Evolutionary conservation across 2,888 invertebrate genomes (phyloP), one percentile per base, ranked within the genome.

Genomic region (Toxonevra muliebris): DNA sequence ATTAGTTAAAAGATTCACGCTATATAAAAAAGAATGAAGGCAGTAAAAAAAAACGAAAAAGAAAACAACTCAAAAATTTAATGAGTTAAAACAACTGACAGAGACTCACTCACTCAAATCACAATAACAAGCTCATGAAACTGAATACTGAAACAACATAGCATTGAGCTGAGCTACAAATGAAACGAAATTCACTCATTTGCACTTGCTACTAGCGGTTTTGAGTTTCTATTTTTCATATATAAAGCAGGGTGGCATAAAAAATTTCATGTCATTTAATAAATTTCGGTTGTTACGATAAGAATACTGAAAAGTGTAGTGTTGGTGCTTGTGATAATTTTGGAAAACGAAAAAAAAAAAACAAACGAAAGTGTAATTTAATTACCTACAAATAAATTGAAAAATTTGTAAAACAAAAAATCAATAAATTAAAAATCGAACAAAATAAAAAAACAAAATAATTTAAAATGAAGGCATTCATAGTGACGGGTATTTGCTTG

Each of bases 401-500:
- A 9, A 60, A 54, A 43, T 45, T 64, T 65, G 40, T 64, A 55
- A 50, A 61, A 58, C 19, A 55, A 12, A 55, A 57, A 45, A 53
- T 15, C 42, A 52, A 60, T 41, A 11, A 48, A 48, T 61, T 55
- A 60, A 68, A 64, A 60, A 65, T 48, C 52, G 57, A 65, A 66
- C 40, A 61, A 58, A 66, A 43, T 55, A 43, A 19, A 40, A 53
- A 15, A 57, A n/a, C n/a, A 48, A 20, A 50, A 52, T 13, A 50
- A 19, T 61, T 55, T 20, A 74, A 73, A 69, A 85, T 84, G 84
- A 84, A 80, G 73, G 82, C 83, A 61, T 78, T 88, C 68, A 70
- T 81, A 69, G 77, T 87, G 68, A 86, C 87, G 68, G 76, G 87
- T 73, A 85, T 87, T 64, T 82, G 82, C 76, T 77, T 84, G 73